Base-by-base conservation (phyloP, 2,113 vertebrate genomes). In the Rattus norvegicus region DNA sequence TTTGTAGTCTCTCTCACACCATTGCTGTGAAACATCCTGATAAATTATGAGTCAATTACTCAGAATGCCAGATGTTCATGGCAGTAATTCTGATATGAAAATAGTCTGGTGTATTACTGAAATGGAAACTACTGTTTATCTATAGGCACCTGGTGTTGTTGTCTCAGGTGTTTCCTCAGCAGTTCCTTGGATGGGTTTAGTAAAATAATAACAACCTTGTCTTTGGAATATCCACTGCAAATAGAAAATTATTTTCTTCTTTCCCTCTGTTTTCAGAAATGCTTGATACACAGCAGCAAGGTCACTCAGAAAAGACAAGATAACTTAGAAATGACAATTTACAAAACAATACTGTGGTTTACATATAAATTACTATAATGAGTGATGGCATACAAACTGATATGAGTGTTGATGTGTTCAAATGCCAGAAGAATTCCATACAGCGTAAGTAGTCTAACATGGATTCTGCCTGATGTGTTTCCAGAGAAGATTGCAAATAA, bases 61-160 rank as follows among this genome's bases (percentile, higher is more conserved):
- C 93, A 94, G 94, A 95, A 72, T 39, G 90, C 95, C 95, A 97
- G 94, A 96, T 98, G 97, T 97, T 98, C 84, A 96, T 95, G 95
- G 81, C 77, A 97, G 97, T 93, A 93, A 96, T 77, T 96, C 79
- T 88, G 90, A 83, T 73, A 89, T 65, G 33, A 96, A 92, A 89
- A 94, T 96, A 67, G 83, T 92, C 0, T 95, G 59, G 96, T 96
- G 73, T 77, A 59, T 90, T 89, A n/a, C 80, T 92, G 90, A 89
- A 94, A 73, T 84, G 24, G n/a, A 96, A 96, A 96, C 93, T 86
- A 97, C 93, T 54, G 52, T 90, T 63, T 87, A n/a, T 93, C 26
- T 95, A 79, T 67, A 72, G 94, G 86, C 94, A 97, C 92, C 84
- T 95, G 91, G 16, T 93, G 59, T 97, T 83, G 33, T 36, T 36